These are phyloP conservation scores for Suillia variegata DNA, from an alignment of 2,888 invertebrate genomes.

Conservation along the genomic window DNA sequence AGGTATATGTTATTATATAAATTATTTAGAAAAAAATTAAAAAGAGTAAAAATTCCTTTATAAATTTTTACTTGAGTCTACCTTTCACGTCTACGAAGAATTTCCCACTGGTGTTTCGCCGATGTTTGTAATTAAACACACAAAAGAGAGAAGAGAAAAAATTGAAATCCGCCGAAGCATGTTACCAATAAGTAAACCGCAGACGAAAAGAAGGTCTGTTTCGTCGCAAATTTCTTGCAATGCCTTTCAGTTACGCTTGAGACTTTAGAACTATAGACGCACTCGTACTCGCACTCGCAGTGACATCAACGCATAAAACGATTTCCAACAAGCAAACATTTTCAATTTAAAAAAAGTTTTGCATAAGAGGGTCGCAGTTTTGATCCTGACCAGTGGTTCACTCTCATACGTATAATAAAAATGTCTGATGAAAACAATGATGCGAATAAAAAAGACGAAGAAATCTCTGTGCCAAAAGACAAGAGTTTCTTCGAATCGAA, in stretches of 20 bases:
- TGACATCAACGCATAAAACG: too few relatives aligned
- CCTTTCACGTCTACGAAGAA: too few relatives aligned
- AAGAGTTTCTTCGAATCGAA: slow-evolving; percentile 54
- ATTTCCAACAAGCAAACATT: too few relatives aligned
- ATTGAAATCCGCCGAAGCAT: neutral
- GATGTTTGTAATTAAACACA: neutral
- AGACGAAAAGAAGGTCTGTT: slow-evolving; percentile 21
- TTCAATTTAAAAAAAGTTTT: too few relatives aligned
- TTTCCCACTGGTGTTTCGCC: neutral
- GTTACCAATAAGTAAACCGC: slow-evolving; percentile 20
- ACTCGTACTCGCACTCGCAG: neutral
- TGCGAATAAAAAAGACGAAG: slow-evolving; percentile 47
- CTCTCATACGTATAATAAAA: too few relatives aligned
- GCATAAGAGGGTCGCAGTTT: too few relatives aligned
- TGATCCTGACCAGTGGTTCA: too few relatives aligned
- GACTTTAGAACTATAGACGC: slow-evolving; percentile 21
- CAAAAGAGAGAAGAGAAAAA: neutral
- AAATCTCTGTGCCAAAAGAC: slow-evolving; percentile 46
- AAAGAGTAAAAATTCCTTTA: too few relatives aligned
- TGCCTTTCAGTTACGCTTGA: slow-evolving; percentile 26
- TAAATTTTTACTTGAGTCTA: too few relatives aligned
- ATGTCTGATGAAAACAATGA: too few relatives aligned
- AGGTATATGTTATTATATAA: too few relatives aligned
- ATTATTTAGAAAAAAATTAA: too few relatives aligned
- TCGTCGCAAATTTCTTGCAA: slow-evolving; percentile 20